These are phyloP conservation scores for Fregetta grallaria DNA, from an alignment of 2,113 vertebrate genomes.

Conservation along the genomic window DNA sequence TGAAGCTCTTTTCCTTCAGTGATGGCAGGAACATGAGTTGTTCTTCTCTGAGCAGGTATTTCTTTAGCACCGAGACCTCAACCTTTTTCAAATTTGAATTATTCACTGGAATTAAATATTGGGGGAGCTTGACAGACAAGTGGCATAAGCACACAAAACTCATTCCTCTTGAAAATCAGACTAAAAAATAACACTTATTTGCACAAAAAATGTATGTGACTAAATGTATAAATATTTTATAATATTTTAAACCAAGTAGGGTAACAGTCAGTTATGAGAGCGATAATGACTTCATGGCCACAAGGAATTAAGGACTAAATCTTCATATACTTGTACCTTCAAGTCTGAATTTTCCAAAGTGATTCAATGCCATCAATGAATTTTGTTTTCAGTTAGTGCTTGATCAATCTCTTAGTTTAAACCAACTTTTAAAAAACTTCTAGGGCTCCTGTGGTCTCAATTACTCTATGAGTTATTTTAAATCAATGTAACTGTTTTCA, in stretches of 20 bases:
- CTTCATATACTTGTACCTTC: not conserved
- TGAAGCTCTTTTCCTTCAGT: not conserved
- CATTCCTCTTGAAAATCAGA: not conserved
- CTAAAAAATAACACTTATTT: not conserved
- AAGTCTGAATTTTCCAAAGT: not conserved
- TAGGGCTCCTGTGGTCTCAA: not conserved
- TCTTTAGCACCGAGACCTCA: not conserved
- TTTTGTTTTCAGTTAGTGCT: not conserved
- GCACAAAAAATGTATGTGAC: not conserved
- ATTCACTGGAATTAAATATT: not conserved
- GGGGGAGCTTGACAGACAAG: not conserved
- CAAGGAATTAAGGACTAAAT: not conserved
- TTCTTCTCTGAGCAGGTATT: not conserved
- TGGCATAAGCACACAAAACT: not conserved
- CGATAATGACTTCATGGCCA: not conserved
- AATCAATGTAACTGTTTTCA: not conserved
- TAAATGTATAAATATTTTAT: not conserved
- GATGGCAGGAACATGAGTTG: not conserved
- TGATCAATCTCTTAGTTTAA: not conserved
- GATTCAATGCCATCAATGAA: not conserved
- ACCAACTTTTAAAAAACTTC: not conserved
- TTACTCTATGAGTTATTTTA: not conserved
- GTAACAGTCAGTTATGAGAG: not conserved
- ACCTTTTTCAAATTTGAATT: not conserved
- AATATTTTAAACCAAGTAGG: not conserved